These are phyloP conservation scores for Crocallis elinguaria DNA, from an alignment of 2,888 invertebrate genomes.

Conservation along the genomic window DNA sequence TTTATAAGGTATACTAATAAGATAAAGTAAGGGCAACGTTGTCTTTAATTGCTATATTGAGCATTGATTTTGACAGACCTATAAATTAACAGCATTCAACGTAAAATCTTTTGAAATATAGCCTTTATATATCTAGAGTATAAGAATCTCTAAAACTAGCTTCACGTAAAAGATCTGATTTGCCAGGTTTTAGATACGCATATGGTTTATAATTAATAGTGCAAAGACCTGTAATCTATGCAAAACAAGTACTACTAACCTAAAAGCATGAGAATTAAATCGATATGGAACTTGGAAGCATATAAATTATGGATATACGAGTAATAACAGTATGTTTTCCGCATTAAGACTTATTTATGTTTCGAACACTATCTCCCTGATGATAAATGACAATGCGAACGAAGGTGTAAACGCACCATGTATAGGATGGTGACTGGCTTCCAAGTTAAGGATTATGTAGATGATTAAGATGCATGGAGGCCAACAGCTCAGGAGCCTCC, in stretches of 20 bases:
- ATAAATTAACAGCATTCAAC: too few species aligned
- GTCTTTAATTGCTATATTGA: constrained; percentile 11
- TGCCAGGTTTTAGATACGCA: constrained; percentile 8
- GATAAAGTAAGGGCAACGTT: constrained; percentile 15
- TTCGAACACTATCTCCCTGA: too few species aligned
- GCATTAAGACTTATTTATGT: too few species aligned
- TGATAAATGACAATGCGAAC: too few species aligned
- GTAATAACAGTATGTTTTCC: too few species aligned
- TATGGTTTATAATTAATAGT: constrained; percentile 13
- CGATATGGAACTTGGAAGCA: constrained; percentile 2
- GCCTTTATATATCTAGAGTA: too few species aligned
- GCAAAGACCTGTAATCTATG: constrained; percentile 7
- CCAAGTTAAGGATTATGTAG: too few species aligned
- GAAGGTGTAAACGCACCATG: too few species aligned
- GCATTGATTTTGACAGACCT: constrained; percentile 15
- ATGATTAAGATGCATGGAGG: too few species aligned
- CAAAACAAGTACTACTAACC: constrained; percentile 18
- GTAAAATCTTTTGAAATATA: too few species aligned
- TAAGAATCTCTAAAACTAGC: neutral
- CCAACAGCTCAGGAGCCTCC: too few species aligned
- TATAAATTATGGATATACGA: neutral
- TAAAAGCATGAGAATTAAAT: constrained; percentile 22
- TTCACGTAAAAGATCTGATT: constrained; percentile 2
- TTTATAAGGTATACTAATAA: constrained; percentile 5
- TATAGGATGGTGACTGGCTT: too few species aligned